phyloP scores from a whole-genome alignment of 2,888 invertebrate genomes.

The Apodemia zela region DNA sequence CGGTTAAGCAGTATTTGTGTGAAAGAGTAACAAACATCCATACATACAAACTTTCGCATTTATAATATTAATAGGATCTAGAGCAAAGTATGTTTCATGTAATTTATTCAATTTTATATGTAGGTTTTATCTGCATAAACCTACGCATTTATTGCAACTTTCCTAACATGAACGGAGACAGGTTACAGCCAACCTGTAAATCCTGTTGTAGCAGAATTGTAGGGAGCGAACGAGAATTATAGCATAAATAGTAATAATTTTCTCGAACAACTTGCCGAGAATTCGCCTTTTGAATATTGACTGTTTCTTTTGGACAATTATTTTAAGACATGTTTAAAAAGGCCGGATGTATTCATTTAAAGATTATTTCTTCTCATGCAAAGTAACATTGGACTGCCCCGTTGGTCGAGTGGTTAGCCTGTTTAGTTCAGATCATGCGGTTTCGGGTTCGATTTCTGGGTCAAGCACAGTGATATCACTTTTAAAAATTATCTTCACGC shows the following conservation, averaged over 20 bases:
- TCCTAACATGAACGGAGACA: slow-evolving; percentile 32
- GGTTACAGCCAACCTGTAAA: slow-evolving; percentile 32
- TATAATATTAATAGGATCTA: too few relatives aligned
- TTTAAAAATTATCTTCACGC: too few relatives aligned
- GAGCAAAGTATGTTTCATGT: slow-evolving; percentile 19
- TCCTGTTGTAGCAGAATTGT: slow-evolving; percentile 34
- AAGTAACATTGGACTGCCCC: not conserved
- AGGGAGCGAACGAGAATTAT: slow-evolving; percentile 33
- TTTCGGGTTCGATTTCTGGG: too few relatives aligned
- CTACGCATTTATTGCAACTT: slow-evolving; percentile 34
- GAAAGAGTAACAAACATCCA: too few relatives aligned
- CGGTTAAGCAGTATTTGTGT: too few relatives aligned
- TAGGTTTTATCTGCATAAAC: slow-evolving; percentile 29
- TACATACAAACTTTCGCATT: too few relatives aligned
- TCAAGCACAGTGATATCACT: too few relatives aligned
- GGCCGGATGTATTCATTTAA: not conserved
- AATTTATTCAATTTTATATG: slow-evolving; percentile 27
- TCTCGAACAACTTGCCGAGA: slow-evolving; percentile 26
- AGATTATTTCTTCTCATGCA: not conserved
- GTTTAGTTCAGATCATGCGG: too few relatives aligned
- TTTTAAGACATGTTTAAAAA: not conserved
- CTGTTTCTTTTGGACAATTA: slow-evolving; percentile 6
- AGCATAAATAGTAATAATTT: slow-evolving; percentile 34
- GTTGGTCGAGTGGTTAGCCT: not conserved
- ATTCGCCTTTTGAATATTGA: not conserved